Percentiles rank a stretch among this genome's conserved stretches.
Conservation (phyloP, 2,888 invertebrate genomes). For the Abscondita cerata region DNA sequence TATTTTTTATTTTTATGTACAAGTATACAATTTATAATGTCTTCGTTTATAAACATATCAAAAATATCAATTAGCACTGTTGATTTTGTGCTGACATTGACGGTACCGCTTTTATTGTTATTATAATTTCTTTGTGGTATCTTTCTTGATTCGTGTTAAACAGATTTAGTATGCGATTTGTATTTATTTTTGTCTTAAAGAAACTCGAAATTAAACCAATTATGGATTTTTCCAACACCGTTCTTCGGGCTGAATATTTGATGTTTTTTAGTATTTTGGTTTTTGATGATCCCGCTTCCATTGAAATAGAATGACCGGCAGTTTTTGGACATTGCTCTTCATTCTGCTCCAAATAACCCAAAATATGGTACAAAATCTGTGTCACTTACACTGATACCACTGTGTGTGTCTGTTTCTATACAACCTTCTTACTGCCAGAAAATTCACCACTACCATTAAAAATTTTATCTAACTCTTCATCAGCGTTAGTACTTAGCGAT, state of each 20-base stretch:
- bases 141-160: neutral
- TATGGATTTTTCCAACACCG: neutral
- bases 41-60: neutral
- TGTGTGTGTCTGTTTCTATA: too few species aligned
- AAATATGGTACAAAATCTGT: too few species aligned
- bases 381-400: too few species aligned
- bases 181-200: conserved; percentile 2
- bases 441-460: too few species aligned
- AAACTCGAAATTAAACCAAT: neutral
- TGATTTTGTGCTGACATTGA: neutral
- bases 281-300: neutral
- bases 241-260: neutral
- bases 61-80: neutral
- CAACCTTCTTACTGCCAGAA: too few species aligned
- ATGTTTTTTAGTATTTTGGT: too few species aligned
- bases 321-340: neutral
- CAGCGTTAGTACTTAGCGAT: too few species aligned
- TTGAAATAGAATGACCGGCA: conserved; percentile 2
- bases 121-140: neutral
- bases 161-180: neutral
- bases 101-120: neutral
- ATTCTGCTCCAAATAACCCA: too few species aligned
- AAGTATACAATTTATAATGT: conserved; percentile 3
- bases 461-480: too few species aligned
- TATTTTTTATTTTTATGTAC: conserved; percentile 2